These are phyloP conservation scores for Haliclystus octoradiatus DNA, from an alignment of 30 jellyfish, hydroid and myxozoan species.

Conservation along the genomic window DNA sequence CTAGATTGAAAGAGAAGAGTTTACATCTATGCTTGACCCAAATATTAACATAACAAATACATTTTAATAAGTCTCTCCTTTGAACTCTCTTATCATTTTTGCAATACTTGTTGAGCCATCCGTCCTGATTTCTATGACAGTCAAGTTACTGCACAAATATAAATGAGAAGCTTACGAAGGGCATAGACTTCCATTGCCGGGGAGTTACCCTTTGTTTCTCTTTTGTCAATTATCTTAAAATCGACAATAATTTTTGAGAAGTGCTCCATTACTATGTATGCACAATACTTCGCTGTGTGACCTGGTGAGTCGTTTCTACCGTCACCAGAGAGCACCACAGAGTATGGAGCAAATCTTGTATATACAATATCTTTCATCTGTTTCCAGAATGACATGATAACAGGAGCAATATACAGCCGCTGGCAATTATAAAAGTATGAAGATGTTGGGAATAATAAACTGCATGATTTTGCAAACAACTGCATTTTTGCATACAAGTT, in stretches of 20 bases:
- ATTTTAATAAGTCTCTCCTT: too few relatives aligned
- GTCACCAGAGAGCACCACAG: conserved; percentile 18
- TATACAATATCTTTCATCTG: background rate
- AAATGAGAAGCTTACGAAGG: background rate
- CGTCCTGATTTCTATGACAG: conserved; percentile 2
- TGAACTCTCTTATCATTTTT: conserved; percentile 13
- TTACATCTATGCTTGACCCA: too few relatives aligned
- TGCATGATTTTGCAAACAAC: background rate
- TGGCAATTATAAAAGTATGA: conserved; percentile 4
- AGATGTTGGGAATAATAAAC: too few relatives aligned
- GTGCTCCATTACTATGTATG: conserved; percentile 18
- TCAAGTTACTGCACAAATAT: background rate
- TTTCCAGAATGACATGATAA: conserved; percentile 9
- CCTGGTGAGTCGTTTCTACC: conserved; percentile 39
- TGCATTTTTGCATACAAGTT: conserved; percentile 1
- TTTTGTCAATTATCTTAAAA: conserved; percentile 7
- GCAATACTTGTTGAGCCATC: conserved; percentile 15
- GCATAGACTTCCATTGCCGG: conserved; percentile 13
- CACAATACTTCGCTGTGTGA: conserved; percentile 11
- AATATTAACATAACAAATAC: too few relatives aligned
- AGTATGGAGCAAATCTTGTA: background rate
- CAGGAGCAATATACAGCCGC: conserved; percentile 6
- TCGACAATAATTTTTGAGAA: conserved; percentile 5
- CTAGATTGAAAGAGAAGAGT: too few relatives aligned
- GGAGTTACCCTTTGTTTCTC: conserved; percentile 19